Evolutionary conservation across 2,113 vertebrate genomes (phyloP), one percentile per base, ranked within the genome.

Genomic region (Macaca nemestrina): DNA sequence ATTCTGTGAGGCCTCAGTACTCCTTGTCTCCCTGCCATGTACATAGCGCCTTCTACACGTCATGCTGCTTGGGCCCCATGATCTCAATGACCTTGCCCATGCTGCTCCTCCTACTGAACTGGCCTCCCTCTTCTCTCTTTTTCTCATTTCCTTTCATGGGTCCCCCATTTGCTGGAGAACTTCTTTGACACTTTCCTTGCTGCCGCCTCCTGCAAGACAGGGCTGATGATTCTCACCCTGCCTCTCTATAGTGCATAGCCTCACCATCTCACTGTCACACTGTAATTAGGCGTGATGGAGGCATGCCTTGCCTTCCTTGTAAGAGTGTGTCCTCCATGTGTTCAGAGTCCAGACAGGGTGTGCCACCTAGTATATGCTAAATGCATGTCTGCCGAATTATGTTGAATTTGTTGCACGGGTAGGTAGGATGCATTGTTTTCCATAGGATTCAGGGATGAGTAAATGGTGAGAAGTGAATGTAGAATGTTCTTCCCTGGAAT

Each of bases 11-110:
- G 11, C 32, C 83, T 22, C 57, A 40, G 14, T 5, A 14, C 14
- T 8, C 13, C 59, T 67, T 13, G 4, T 22, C 57, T 81, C 13
- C 38, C 4, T 3, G 2, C 30, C 13, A 0, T 3, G 16, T 0
- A 12, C 55, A 6, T 0, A 14, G 35, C 18, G 9, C 40, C n/a
- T 0, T 7, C 40, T 45, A 10, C 14, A 11, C 4, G 30, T 48
- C 3, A 0, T 9, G 11, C 45, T 70, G 50, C 4, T 50, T 20
- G 32, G 14, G 25, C 25, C 64, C 80, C 52, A 11, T 1, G 32
- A 38, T 23, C 30, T 50, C 79, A 3, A 6, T 68, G 59, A 40
- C n/a, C 57, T 89, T 55, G 27, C 13, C n/a, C 20, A 16, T 0
- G 0, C 50, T 55, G 3, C 38, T 88, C 40, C 38, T 73, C 35